Base-by-base conservation (phyloP, 37 sponge, comb jelly and placozoan genomes). In the Ianthella basta region DNA sequence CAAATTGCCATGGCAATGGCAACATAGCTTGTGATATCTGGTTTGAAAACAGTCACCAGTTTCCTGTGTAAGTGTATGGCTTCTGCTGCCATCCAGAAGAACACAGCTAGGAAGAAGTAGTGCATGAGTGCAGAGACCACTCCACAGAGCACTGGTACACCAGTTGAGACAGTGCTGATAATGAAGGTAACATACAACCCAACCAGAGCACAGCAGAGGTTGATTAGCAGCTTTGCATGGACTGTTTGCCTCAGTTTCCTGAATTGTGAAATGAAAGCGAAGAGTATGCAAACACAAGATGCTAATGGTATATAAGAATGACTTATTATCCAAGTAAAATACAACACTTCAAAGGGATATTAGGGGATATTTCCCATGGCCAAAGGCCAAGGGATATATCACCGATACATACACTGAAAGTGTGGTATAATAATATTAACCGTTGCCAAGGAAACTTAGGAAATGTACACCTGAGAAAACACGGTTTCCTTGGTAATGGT, bases 171-270 rank as follows among this genome's bases (percentile, higher is more conserved):
- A 44, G 50, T 44, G 50, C 50, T 44, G 50, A 65, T 61, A n/a
- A 88, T 88, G 67, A 88, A 88, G 35, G 77, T 56, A 18, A 78
- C 34, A 23, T 88, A 88, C 15, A 88, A n/a, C 6, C 88, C 88
- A 13, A 83, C 10, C 23, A 88, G 77, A 64, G 79, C 88, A 79
- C 77, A 40, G 27, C 80, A 69, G 84, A 92, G 70, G 81, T 88
- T 92, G 56, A 88, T 86, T 27, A 92, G 83, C 24, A 88, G 34
- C 44, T 86, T 65, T 0, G 66, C 59, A 29, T 88, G 92, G 36
- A 55, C 50, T 21, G 25, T 33, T 25, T 65, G 33, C 0, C 80
- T 70, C 23, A 92, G 86, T 30, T 65, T 78, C 70, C 92, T 92
- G 59, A 15, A 59, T 3, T 44, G 50, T n/a, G n/a, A n/a, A n/a